Evolutionary conservation across 2,113 vertebrate genomes (phyloP).

Genomic region (Pangasianodon gigas): DNA sequence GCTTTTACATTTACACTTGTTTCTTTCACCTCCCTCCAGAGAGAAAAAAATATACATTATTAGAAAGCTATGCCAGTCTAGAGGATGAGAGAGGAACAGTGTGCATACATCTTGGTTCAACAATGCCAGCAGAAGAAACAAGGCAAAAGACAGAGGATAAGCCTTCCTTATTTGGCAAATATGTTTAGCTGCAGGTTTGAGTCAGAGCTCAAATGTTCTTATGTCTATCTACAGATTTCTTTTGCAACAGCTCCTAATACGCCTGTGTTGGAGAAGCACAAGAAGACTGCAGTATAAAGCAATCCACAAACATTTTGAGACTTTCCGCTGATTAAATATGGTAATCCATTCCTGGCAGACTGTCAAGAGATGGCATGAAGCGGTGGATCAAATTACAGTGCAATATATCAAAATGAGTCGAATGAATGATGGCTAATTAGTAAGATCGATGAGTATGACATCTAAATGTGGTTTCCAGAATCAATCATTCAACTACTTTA

Average conservation of each 20-base stretch:
- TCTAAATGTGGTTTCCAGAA: slow-evolving; percentile 29
- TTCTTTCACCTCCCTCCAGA: background rate
- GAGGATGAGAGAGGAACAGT: background rate
- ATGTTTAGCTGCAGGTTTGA: background rate
- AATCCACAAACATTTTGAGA: slow-evolving; percentile 6
- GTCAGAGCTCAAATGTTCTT: background rate
- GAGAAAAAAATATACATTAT: background rate
- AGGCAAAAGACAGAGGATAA: background rate
- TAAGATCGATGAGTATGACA: slow-evolving; percentile 8
- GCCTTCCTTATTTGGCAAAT: background rate
- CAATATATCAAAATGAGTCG: slow-evolving; percentile 39
- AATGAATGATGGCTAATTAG: slow-evolving; percentile 42
- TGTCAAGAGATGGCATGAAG: slow-evolving; percentile 4
- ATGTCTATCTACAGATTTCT: background rate
- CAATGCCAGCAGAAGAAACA: background rate
- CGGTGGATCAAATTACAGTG: slow-evolving; percentile 13
- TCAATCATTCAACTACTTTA: slow-evolving; percentile 41
- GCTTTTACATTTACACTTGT: background rate
- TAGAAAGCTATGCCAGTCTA: background rate
- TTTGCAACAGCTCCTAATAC: background rate
- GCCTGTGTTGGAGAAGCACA: background rate
- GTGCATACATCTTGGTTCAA: background rate
- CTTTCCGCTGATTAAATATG: slow-evolving; percentile 36
- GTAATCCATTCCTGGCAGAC: slow-evolving; percentile 32
- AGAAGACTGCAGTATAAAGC: background rate